Evolutionary conservation across 2,888 invertebrate genomes (phyloP).

Genomic region (Mesochorus sp.): DNA sequence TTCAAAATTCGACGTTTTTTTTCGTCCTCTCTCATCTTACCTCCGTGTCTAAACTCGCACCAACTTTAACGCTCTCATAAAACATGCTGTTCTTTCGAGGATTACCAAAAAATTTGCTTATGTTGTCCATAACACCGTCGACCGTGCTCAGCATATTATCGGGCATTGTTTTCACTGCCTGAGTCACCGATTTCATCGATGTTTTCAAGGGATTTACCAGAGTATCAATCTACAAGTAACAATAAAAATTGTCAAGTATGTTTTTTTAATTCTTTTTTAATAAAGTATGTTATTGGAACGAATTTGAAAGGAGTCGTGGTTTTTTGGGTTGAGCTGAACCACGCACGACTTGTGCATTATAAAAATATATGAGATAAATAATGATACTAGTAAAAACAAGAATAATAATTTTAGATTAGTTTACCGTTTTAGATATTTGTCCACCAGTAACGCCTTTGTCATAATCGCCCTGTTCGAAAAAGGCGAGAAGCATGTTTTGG

Average conservation of each 20-base stretch:
- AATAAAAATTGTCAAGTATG: background rate
- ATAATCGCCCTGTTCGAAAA: slow-evolving; percentile 88
- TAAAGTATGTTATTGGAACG: background rate
- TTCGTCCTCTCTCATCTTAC: slow-evolving; percentile 75
- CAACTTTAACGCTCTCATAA: slow-evolving; percentile 83
- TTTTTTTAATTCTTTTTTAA: background rate
- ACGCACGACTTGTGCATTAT: too few relatives aligned
- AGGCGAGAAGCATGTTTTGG: slow-evolving; percentile 85
- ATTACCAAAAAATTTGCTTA: slow-evolving; percentile 88
- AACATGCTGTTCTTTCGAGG: slow-evolving; percentile 82
- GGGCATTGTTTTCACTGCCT: slow-evolving; percentile 93
- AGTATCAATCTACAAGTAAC: slow-evolving; percentile 84
- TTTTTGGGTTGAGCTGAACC: too few relatives aligned
- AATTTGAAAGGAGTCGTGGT: background rate
- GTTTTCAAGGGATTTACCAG: slow-evolving; percentile 91
- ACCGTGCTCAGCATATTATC: slow-evolving; percentile 93
- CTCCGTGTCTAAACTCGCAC: slow-evolving; percentile 84
- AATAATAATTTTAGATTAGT: slow-evolving; percentile 51
- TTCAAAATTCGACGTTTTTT: background rate
- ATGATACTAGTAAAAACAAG: slow-evolving; percentile 66
- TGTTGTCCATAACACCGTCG: slow-evolving; percentile 91
- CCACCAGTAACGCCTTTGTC: slow-evolving; percentile 86
- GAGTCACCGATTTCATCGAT: slow-evolving; percentile 89
- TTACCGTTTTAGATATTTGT: slow-evolving; percentile 85
- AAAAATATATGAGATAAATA: too few relatives aligned